phyloP scores from a whole-genome alignment of 2,888 invertebrate genomes.

The Thyatira batis region DNA sequence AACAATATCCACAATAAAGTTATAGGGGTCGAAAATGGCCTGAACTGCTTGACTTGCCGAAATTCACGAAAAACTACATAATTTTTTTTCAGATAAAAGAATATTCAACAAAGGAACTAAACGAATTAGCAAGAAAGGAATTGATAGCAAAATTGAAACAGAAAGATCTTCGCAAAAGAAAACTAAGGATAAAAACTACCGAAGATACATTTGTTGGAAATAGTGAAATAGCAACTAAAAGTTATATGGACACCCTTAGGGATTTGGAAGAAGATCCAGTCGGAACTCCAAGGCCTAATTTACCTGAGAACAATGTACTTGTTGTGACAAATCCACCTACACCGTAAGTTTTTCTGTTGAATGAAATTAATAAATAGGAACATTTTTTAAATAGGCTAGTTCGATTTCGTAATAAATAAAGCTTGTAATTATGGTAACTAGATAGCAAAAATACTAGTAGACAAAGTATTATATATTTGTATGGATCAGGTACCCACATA shows the following conservation, averaged over 20 bases:
- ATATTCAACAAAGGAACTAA: constrained; percentile 70
- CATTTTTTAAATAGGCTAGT: too few species aligned
- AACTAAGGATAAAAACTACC: constrained; percentile 33
- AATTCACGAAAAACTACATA: neutral
- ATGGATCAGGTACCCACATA: too few species aligned
- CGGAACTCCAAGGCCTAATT: constrained; percentile 58
- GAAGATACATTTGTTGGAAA: constrained; percentile 23
- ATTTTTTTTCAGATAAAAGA: constrained; percentile 57
- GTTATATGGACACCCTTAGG: constrained; percentile 49
- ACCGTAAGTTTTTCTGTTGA: constrained; percentile 58
- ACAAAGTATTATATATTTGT: too few species aligned
- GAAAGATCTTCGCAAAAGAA: constrained; percentile 52
- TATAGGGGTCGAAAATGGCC: too few species aligned
- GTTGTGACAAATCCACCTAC: constrained; percentile 56
- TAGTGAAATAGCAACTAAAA: constrained; percentile 43
- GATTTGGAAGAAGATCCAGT: constrained; percentile 71
- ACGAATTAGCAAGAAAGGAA: constrained; percentile 64
- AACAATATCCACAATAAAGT: too few species aligned
- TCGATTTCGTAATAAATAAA: too few species aligned
- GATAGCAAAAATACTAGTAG: too few species aligned
- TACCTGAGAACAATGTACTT: constrained; percentile 59
- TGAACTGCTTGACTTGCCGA: too few species aligned
- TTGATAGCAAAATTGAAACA: constrained; percentile 44
- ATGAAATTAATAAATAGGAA: too few species aligned
- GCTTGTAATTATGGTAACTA: too few species aligned